phyloP scores from a whole-genome alignment of 64 coral and sea anemone species.

The Stichodactyla mertensii region DNA sequence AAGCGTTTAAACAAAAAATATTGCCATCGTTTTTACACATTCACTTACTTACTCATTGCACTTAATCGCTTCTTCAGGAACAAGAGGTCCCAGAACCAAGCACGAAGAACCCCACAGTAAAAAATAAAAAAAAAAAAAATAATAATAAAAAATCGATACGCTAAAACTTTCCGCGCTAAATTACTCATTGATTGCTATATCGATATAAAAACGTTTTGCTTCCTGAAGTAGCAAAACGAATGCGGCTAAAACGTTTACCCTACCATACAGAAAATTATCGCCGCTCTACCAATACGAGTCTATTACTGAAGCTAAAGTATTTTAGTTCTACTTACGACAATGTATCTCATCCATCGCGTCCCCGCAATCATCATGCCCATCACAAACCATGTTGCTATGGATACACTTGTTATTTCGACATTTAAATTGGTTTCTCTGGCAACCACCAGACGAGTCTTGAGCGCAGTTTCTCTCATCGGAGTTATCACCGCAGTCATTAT shows the following conservation, averaged over 20 bases:
- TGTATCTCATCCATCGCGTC: constrained; percentile 51
- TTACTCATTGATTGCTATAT: too few species aligned
- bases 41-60: not conserved
- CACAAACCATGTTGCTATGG: constrained; percentile 55
- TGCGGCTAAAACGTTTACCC: too few species aligned
- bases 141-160: too few species aligned
- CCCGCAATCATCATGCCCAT: constrained; percentile 63
- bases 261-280: not conserved
- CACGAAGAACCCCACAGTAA: not conserved
- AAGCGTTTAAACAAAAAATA: not conserved
- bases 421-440: constrained; percentile 67
- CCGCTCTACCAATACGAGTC: not conserved
- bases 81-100: not conserved
- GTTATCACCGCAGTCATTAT: constrained; percentile 38
- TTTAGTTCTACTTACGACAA: not conserved
- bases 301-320: not conserved
- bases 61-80: too few species aligned
- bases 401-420: constrained; percentile 79
- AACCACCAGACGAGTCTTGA: constrained; percentile 12
- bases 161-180: too few species aligned
- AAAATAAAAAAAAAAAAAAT: not conserved
- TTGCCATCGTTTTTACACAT: not conserved
- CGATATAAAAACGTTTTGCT: too few species aligned
- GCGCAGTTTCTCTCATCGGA: constrained; percentile 52
- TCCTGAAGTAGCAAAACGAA: too few species aligned